These are phyloP conservation scores for Laterallus jamaicensis DNA, from an alignment of 2,113 vertebrate genomes.

Conservation along the genomic window DNA sequence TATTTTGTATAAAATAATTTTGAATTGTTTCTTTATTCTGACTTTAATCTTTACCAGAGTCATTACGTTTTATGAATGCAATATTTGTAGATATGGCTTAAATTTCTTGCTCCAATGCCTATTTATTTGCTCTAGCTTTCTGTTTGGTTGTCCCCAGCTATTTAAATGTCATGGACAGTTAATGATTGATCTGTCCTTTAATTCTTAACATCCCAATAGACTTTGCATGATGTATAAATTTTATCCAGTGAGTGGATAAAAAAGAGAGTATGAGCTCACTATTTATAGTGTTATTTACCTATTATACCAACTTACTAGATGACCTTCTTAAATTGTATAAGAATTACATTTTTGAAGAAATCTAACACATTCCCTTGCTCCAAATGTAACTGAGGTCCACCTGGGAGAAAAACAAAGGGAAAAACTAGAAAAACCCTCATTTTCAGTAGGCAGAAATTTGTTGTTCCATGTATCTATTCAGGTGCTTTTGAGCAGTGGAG, in stretches of 20 bases:
- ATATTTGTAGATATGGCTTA: background rate
- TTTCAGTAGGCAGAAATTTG: background rate
- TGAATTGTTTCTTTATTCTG: background rate
- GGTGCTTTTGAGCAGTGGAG: background rate
- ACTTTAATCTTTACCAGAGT: background rate
- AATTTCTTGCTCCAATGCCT: background rate
- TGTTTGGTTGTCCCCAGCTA: background rate
- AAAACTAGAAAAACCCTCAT: background rate
- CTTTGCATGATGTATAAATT: background rate
- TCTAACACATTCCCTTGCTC: background rate
- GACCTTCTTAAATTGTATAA: background rate
- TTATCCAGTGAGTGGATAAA: background rate
- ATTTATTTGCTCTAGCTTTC: background rate
- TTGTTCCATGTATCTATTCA: background rate
- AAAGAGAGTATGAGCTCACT: background rate
- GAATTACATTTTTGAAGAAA: background rate
- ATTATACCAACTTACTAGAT: background rate
- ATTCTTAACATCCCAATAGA: background rate
- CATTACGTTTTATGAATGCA: background rate
- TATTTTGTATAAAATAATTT: background rate
- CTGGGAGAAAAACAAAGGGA: background rate
- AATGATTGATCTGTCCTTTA: background rate
- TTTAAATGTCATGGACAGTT: background rate
- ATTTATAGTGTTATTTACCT: background rate
- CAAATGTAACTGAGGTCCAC: background rate